Conservation (phyloP, 2,113 vertebrate species). For the Vombatus ursinus region DNA sequence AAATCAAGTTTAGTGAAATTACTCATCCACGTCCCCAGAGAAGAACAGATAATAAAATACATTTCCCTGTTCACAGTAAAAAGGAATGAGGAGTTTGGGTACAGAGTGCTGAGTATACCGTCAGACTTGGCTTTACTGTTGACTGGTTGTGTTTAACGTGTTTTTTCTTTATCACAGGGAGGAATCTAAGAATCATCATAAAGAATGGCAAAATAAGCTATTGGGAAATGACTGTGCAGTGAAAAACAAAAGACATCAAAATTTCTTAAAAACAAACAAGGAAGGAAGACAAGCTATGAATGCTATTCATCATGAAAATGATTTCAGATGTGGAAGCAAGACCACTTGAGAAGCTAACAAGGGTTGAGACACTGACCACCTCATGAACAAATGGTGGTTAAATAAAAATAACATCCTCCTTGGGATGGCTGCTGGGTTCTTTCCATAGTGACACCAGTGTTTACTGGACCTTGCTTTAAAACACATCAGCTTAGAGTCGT, state of each 20-base stretch:
- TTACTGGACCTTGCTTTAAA: neutral
- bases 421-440: neutral
- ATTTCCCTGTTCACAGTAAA: neutral
- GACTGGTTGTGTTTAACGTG: neutral
- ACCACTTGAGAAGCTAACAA: neutral
- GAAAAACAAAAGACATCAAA: neutral
- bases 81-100: neutral
- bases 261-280: neutral
- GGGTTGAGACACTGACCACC: neutral
- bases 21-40: neutral
- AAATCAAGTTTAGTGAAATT: neutral
- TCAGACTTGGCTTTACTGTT: neutral
- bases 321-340: conserved; percentile 21
- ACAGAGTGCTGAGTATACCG: neutral
- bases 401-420: conserved; percentile 7
- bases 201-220: neutral
- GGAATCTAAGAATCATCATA: neutral
- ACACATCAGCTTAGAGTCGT: neutral
- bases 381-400: conserved; percentile 10
- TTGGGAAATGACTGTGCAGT: neutral
- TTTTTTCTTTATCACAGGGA: neutral
- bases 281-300: conserved; percentile 14
- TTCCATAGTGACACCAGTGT: neutral
- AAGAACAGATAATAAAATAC: neutral
- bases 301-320: neutral